Base-by-base conservation (phyloP, 2,797 vertebrate species). In the Aeoliscus strigatus region DNA sequence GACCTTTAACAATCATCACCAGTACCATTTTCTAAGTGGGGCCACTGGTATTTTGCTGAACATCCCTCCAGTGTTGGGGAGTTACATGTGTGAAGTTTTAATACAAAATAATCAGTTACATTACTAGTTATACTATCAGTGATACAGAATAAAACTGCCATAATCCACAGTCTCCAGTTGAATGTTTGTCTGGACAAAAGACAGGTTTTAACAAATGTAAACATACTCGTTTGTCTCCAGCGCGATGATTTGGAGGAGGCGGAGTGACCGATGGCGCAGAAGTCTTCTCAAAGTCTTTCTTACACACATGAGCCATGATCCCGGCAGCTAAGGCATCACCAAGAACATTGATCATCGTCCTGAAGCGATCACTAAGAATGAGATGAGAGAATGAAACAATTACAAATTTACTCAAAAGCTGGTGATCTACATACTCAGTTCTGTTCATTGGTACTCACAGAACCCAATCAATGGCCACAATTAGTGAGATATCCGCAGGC, bases 291-390 rank as follows among this genome's bases (percentile, higher is more conserved):
- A 89, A 89, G 67, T 91, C 87, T 2, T 90, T 85, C 45, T 39
- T 58, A 0, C 91, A 94, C 39, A 94, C 0, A 0, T 94, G 91
- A 2, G 89, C 89, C 52, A 94, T 89, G 52, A 94, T 91, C 28
- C 92, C 91, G 0, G 92, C 91, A 2, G 91, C 92, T 45, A 94
- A 78, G 1, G 91, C 92, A 0, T 94, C 92, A 0, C 92, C 92
- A 0, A 93, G 85, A 29, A 94, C 91, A 0, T 93, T 94, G 73
- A 91, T 92, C 92, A 93, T 92, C 0, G 92, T 94, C 31, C 92
- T 82, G 33, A 94, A 89, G 0, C 92, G 88, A 57, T 94, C 92
- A 13, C 92, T 94, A 57, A 1, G 0, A 14, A 59, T 28, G 3
- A 71, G n/a, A 65, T 1, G 6, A 16, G 13, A 30, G n/a, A 30